Conservation (phyloP, 23 tunicate species). For the Diplosoma virens region DNA sequence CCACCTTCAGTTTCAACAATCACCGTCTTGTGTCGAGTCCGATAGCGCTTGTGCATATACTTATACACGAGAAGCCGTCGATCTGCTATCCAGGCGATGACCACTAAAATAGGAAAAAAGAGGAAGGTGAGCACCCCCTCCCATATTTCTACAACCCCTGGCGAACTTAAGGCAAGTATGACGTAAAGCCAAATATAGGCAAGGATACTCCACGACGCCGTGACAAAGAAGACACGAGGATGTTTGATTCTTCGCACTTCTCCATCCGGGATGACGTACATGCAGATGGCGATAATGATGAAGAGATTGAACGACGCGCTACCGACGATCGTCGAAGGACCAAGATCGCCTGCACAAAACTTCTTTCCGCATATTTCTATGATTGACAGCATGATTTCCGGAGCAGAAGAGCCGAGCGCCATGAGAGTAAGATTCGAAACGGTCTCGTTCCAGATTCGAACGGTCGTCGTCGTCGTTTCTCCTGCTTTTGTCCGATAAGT, state of each 20-base stretch:
- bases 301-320: conserved; percentile 94
- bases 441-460: conserved; percentile 98
- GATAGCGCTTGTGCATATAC: conserved; percentile 88
- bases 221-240: conserved; percentile 94
- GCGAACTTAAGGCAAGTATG: conserved; percentile 67
- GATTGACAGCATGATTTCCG: conserved; percentile 98
- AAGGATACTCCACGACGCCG: conserved; percentile 92
- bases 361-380: conserved; percentile 79
- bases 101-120: conserved; percentile 89
- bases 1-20: conserved; percentile 77
- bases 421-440: conserved; percentile 96
- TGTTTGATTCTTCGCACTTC: conserved; percentile 91
- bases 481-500: conserved; percentile 66
- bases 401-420: conserved; percentile 99
- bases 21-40: conserved; percentile 48
- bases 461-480: conserved; percentile 63
- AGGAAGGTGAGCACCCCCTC: conserved; percentile 92
- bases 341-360: conserved; percentile 89
- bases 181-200: conserved; percentile 97
- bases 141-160: conserved; percentile 84
- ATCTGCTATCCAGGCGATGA: conserved; percentile 97
- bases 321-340: conserved; percentile 99
- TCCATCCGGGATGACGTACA: conserved; percentile 97
- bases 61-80: conserved; percentile 93
- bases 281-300: conserved; percentile 97